Conservation (phyloP, 1,140 invertebrate species). For the Parasteatoda tepidariorum region DNA sequence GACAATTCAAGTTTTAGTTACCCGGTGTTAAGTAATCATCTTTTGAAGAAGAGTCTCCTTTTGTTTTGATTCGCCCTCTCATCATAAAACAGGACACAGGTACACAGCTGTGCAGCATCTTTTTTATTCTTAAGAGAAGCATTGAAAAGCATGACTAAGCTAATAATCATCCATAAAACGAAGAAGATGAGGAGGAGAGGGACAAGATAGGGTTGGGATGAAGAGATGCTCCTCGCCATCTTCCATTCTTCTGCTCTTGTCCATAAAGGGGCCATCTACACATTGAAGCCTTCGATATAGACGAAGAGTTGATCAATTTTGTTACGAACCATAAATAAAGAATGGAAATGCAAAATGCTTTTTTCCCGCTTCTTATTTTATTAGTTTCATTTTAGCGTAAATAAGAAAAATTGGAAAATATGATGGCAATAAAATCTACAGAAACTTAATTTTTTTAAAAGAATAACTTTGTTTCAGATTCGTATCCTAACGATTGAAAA, state of each 20-base stretch:
- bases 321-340: neutral
- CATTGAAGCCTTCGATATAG: neutral
- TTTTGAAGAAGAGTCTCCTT: too few species aligned
- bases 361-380: neutral
- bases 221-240: neutral
- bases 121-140: conserved; percentile 39
- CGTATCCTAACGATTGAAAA: too few species aligned
- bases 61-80: too few species aligned
- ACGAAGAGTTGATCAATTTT: neutral
- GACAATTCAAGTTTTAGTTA: too few species aligned
- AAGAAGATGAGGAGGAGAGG: neutral
- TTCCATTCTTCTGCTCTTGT: neutral
- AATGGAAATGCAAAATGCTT: too few species aligned
- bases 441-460: too few species aligned
- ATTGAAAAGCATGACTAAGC: conserved; percentile 31
- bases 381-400: neutral
- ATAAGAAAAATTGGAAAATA: too few species aligned
- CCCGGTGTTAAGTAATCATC: too few species aligned
- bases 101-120: too few species aligned
- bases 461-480: too few species aligned
- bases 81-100: too few species aligned
- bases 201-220: conserved; percentile 39
- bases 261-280: neutral
- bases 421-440: too few species aligned
- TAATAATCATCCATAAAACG: conserved; percentile 19